Evolutionary conservation across 2,888 invertebrate species (phyloP), one percentile per base, ranked within the genome.

Genomic region (Ophioninae sp.): DNA sequence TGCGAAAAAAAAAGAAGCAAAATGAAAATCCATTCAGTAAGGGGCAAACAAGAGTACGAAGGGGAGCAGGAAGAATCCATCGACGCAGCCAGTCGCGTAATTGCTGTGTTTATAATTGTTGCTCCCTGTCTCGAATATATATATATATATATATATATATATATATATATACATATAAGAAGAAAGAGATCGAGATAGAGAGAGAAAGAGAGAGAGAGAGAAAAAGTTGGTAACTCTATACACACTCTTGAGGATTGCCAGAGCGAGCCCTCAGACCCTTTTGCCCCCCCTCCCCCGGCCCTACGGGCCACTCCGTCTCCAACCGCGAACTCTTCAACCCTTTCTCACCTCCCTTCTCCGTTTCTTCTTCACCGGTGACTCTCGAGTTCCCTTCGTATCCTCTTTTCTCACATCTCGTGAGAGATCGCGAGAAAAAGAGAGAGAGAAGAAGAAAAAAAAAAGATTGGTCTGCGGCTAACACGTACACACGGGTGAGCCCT

Each of bases 61-160:
- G 74, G 69, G 76, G 72, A 79, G 83, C 64, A 73, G 39, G 75
- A 82, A 85, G 81, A 79, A 72, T 50, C 83, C 85, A 81, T 85
- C 85, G 86, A 86, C 86, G 88, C 87, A 87, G 86, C 87, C 82
- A 77, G 87, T 83, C 86, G 81, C 76, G 86, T 89, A 90, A 90
- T 90, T 89, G 90, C 88, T 85, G 87, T 90, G 89, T 90, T 90
- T 89, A 89, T 90, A 90, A 90, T 90, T 90, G 90, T 90, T 89
- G 87, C 87, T 74, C 72, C 20, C 79, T 64, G 67, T 70, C 39
- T 77, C 56, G 50, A 13, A 30, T 13, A 17, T 17, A 30, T 30
- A 30, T 3, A 30, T 30, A 44, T 2, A 7, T 3, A 44, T 3
- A 44, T 8, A 44, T 8, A 44, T 30, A 30, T 13, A 17, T 17